A percentile compares a stretch with the other conserved stretches of the same genome.
Evolutionary conservation across 1,140 invertebrate species (phyloP).

Genomic region (Steinernema khuongi): DNA sequence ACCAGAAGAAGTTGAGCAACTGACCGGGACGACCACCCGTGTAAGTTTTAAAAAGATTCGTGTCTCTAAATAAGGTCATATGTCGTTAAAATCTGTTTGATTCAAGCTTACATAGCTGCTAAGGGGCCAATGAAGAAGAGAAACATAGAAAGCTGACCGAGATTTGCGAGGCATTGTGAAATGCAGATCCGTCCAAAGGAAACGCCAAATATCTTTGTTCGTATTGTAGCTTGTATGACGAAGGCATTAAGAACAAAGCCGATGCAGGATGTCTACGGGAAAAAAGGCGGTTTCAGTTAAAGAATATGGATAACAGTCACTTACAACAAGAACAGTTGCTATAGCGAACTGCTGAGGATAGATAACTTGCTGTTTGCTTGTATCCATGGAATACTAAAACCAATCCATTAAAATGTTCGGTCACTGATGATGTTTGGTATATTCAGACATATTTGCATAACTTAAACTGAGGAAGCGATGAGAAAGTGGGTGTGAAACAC

Average conservation of each 20-base stretch:
- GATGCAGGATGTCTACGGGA: neutral
- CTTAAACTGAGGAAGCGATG: no score
- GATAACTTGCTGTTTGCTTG: no score
- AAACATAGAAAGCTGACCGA: neutral
- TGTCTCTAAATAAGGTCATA: neutral
- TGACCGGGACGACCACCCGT: neutral
- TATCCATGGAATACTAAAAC: no score
- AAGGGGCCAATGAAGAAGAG: neutral
- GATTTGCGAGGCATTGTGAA: neutral
- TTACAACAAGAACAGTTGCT: neutral
- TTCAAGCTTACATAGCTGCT: neutral
- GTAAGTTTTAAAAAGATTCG: neutral
- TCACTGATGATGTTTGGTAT: no score
- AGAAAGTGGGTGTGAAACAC: no score
- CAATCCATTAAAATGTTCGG: no score
- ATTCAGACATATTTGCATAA: no score
- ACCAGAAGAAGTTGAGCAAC: neutral
- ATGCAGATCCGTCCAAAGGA: neutral
- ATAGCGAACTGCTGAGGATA: no score
- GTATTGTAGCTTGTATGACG: neutral
- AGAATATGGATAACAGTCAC: neutral
- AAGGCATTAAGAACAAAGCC: neutral
- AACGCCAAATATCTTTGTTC: neutral
- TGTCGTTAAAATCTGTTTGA: neutral
- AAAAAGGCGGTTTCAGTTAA: neutral